These are phyloP conservation scores for Phymanthus crucifer DNA, from an alignment of 92 coral and sea anemone genomes.

Conservation along the genomic window DNA sequence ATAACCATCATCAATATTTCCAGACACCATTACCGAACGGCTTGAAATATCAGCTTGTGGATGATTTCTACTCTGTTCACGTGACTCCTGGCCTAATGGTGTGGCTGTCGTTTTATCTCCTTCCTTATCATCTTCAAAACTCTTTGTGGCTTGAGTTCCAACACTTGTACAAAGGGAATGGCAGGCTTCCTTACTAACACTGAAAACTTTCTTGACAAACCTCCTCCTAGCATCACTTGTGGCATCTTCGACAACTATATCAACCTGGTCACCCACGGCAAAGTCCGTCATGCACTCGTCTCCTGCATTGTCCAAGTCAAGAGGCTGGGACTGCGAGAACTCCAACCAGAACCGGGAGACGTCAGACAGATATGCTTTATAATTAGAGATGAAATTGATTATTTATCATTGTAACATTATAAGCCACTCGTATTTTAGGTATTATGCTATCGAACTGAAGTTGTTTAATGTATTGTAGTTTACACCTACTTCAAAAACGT, in stretches of 20 bases:
- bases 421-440: too few species aligned
- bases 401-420: too few species aligned
- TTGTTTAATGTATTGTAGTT: too few species aligned
- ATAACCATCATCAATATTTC: background rate
- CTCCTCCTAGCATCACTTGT: background rate
- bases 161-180: background rate
- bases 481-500: too few species aligned
- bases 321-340: background rate
- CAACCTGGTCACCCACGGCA: background rate
- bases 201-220: background rate
- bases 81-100: background rate
- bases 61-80: background rate
- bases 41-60: background rate
- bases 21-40: background rate
- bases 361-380: too few species aligned
- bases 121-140: background rate
- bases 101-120: background rate
- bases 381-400: too few species aligned
- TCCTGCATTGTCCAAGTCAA: background rate
- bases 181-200: background rate
- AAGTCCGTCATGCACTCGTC: background rate
- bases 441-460: too few species aligned
- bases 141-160: background rate
- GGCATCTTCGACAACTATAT: background rate
- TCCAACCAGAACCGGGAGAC: background rate